Conservation (phyloP, 2,888 invertebrate species). For the Callimorpha dominula region DNA sequence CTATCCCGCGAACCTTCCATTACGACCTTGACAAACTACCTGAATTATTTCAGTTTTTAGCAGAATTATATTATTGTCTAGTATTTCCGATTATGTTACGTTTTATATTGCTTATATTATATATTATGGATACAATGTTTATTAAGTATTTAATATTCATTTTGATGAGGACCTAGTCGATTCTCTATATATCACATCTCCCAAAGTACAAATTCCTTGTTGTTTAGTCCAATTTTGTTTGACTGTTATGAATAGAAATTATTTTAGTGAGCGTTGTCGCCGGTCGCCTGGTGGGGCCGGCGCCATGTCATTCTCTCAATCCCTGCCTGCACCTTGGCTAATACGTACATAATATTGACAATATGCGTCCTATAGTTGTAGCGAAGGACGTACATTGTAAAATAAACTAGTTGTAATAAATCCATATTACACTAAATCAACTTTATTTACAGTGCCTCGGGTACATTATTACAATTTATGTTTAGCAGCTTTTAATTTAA, state of each 20-base stretch:
- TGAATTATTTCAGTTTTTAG: slow-evolving; percentile 85
- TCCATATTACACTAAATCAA: slow-evolving; percentile 61
- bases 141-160: slow-evolving; percentile 86
- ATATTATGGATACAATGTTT: slow-evolving; percentile 85
- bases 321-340: slow-evolving; percentile 49
- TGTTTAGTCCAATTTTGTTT: slow-evolving; percentile 88
- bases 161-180: slow-evolving; percentile 87
- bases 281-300: slow-evolving; percentile 41
- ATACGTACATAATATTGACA: slow-evolving; percentile 40
- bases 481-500: slow-evolving; percentile 82
- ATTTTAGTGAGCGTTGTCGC: slow-evolving; percentile 74
- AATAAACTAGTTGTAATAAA: slow-evolving; percentile 67
- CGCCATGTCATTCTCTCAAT: slow-evolving; percentile 51
- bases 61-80: slow-evolving; percentile 86
- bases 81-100: slow-evolving; percentile 86
- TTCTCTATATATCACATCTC: slow-evolving; percentile 87
- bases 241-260: slow-evolving; percentile 86
- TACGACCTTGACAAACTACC: slow-evolving; percentile 69
- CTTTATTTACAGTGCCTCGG: slow-evolving; percentile 61
- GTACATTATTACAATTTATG: slow-evolving; percentile 69
- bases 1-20: slow-evolving; percentile 52
- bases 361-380: slow-evolving; percentile 36
- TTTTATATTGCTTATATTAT: slow-evolving; percentile 87
- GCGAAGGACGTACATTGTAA: slow-evolving; percentile 50
- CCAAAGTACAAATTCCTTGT: slow-evolving; percentile 88